Conservation (phyloP, 1,140 invertebrate species). For the Neocloeon triangulifer region DNA sequence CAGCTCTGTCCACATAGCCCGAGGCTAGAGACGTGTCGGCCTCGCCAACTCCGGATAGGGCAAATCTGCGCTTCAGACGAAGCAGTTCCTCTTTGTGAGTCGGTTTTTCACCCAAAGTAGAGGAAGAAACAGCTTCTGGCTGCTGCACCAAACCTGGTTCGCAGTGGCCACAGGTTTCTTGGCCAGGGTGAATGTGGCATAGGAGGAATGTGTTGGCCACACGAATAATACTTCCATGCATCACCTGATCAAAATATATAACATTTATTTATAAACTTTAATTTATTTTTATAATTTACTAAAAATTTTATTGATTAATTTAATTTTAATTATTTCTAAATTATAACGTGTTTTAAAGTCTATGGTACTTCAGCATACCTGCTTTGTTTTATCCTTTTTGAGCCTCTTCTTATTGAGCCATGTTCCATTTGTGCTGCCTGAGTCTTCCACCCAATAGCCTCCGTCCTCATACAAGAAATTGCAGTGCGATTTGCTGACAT, state of each 20-base stretch:
- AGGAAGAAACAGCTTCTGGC: conserved; percentile 10
- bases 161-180: conserved; percentile 69
- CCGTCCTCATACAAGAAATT: conserved; percentile 37
- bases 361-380: no score
- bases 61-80: conserved; percentile 62
- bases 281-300: no score
- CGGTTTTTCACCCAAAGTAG: conserved; percentile 1
- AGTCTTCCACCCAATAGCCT: conserved; percentile 48
- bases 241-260: conserved; percentile 26
- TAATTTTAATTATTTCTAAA: no score
- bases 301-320: no score
- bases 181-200: conserved; percentile 67
- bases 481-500: conserved; percentile 66
- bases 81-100: conserved; percentile 45
- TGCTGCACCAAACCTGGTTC: conserved; percentile 54
- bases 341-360: no score
- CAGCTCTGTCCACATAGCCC: conserved; percentile 54
- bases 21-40: conserved; percentile 14
- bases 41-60: conserved; percentile 30
- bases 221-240: conserved; percentile 51
- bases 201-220: conserved; percentile 50
- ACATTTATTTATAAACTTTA: no score
- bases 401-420: conserved; percentile 55
- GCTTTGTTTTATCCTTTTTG: conserved; percentile 40
- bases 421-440: conserved; percentile 73